Percentiles rank a stretch among this genome's conserved stretches.
Evolutionary conservation across 2,113 vertebrate genomes (phyloP).

Genomic region (Cinclus mexicanus): DNA sequence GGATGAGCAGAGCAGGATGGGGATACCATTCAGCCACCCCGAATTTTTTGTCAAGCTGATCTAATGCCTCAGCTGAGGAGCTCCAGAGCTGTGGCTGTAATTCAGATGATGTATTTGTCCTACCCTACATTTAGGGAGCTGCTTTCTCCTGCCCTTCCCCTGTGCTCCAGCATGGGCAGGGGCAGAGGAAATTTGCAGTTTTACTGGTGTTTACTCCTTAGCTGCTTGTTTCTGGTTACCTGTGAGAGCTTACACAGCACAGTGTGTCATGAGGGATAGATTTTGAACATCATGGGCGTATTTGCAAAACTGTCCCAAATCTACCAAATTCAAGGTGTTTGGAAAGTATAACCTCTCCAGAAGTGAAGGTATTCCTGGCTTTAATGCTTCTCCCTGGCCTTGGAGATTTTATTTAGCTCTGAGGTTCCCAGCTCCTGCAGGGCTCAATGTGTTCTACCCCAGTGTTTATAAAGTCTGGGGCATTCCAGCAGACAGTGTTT

Average conservation of each 20-base stretch:
- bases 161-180: not conserved
- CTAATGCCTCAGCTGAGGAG: not conserved
- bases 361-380: not conserved
- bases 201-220: not conserved
- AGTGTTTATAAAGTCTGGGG: not conserved
- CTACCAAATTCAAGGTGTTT: not conserved
- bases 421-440: not conserved
- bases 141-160: not conserved
- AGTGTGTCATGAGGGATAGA: rapidly evolving
- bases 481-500: not conserved
- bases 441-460: not conserved
- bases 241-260: not conserved
- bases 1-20: not conserved
- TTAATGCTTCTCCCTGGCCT: not conserved
- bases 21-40: not conserved
- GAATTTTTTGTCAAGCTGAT: not conserved
- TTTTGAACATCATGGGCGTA: not conserved
- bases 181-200: not conserved
- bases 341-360: not conserved
- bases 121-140: rapidly evolving
- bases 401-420: not conserved
- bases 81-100: not conserved
- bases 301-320: not conserved
- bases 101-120: not conserved
- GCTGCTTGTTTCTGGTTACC: not conserved